Percentiles rank a stretch among this genome's conserved stretches.
phyloP scores from a whole-genome alignment of 2,113 vertebrate genomes.

The Bos indicus region DNA sequence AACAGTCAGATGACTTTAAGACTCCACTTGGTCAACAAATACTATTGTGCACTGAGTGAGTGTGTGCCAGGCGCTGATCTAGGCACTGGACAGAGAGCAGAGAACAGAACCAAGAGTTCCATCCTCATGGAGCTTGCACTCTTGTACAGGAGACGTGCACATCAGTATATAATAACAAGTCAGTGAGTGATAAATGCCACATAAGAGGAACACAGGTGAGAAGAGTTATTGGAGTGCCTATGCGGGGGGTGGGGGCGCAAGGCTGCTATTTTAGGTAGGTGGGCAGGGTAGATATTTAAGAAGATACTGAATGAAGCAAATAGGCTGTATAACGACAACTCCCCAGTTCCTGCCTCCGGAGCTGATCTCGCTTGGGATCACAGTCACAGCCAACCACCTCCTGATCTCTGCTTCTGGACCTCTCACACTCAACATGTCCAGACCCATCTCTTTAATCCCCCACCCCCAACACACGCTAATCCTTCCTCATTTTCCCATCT shows the following conservation, averaged over 20 bases:
- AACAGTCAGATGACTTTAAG: neutral
- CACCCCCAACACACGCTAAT: neutral
- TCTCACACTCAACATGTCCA: neutral
- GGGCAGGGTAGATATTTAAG: neutral
- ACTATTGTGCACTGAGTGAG: neutral
- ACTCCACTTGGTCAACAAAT: neutral
- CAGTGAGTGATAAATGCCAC: neutral
- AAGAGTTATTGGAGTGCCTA: neutral
- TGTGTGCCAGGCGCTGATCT: neutral
- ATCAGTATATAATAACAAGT: neutral
- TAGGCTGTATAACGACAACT: neutral
- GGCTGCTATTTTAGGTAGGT: neutral
- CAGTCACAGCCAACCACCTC: neutral
- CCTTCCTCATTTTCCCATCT: neutral
- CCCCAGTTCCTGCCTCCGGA: neutral
- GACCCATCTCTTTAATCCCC: neutral
- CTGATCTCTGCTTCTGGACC: neutral
- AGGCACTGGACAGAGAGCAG: neutral
- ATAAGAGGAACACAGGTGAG: neutral
- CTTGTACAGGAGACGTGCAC: neutral
- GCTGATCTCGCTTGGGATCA: neutral
- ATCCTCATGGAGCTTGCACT: neutral
- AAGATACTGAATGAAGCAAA: neutral
- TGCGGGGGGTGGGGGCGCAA: rapidly evolving
- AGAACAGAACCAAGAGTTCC: neutral